A percentile compares a stretch with the other conserved stretches of the same genome.
These are phyloP conservation scores for Canis aureus DNA, from an alignment of 2,113 vertebrate genomes.

Conservation along the genomic window DNA sequence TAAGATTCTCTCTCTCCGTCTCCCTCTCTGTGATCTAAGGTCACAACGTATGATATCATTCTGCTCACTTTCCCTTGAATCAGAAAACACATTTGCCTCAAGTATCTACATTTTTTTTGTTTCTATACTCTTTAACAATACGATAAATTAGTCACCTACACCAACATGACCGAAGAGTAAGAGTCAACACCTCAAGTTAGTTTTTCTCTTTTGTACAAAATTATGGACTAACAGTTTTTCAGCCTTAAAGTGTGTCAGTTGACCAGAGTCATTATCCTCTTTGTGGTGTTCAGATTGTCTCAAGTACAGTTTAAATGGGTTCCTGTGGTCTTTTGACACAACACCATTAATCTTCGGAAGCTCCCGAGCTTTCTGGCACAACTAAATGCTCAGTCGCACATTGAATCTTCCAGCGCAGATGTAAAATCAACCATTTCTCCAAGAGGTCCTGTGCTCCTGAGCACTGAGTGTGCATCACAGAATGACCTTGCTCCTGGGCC, in stretches of 20 bases:
- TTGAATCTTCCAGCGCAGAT: background rate
- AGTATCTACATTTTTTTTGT: background rate
- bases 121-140: slow-evolving; percentile 12
- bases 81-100: slow-evolving; percentile 5
- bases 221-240: slow-evolving; percentile 29
- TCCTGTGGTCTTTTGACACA: slow-evolving; percentile 65
- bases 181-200: background rate
- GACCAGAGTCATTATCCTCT: slow-evolving; percentile 48
- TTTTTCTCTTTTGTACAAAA: slow-evolving; percentile 53
- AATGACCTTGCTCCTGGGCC: background rate
- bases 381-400: background rate
- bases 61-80: background rate
- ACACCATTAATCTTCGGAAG: slow-evolving; percentile 55
- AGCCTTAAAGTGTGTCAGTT: slow-evolving; percentile 53
- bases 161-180: slow-evolving; percentile 23
- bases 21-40: background rate
- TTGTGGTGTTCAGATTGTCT: slow-evolving; percentile 59
- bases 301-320: slow-evolving; percentile 62
- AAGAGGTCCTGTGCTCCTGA: background rate
- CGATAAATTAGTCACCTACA: slow-evolving; percentile 56
- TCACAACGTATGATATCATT: background rate
- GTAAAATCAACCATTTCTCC: background rate
- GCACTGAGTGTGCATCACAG: background rate
- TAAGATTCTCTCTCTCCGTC: background rate
- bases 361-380: background rate